Conservation (phyloP, 2,797 vertebrate genomes). For the Phoxinus dragarum region DNA sequence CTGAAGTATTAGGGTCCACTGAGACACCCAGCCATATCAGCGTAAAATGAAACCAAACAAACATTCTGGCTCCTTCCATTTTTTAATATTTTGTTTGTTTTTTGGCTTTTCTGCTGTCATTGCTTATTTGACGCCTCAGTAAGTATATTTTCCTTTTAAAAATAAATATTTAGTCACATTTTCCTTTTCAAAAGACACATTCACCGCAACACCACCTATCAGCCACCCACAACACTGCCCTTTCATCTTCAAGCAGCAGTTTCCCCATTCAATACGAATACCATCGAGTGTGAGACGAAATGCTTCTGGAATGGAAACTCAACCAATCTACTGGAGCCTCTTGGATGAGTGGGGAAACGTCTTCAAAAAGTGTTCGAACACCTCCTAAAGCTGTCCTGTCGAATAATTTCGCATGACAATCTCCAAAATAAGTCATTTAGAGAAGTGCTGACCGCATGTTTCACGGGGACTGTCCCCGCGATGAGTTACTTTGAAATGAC, state of each 20-base stretch:
- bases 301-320: not conserved
- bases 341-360: not conserved
- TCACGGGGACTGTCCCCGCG: not conserved
- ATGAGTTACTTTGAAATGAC: not conserved
- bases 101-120: not conserved
- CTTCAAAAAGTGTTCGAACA: not conserved
- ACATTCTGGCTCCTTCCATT: slow-evolving; percentile 1
- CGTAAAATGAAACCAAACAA: not conserved
- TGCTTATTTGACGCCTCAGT: not conserved
- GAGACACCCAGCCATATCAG: not conserved
- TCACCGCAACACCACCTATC: not conserved
- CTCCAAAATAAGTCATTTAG: not conserved
- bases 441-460: not conserved
- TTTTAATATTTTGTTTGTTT: not conserved
- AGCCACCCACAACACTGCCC: not conserved
- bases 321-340: not conserved
- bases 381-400: not conserved
- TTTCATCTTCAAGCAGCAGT: not conserved
- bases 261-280: too few relatives aligned
- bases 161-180: not conserved
- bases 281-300: too few relatives aligned
- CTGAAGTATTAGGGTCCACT: not conserved
- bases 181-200: not conserved
- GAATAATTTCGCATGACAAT: not conserved
- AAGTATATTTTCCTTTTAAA: not conserved